Evolutionary conservation across 2,888 invertebrate species (phyloP).

Genomic region (Agonopterix heracliana): DNA sequence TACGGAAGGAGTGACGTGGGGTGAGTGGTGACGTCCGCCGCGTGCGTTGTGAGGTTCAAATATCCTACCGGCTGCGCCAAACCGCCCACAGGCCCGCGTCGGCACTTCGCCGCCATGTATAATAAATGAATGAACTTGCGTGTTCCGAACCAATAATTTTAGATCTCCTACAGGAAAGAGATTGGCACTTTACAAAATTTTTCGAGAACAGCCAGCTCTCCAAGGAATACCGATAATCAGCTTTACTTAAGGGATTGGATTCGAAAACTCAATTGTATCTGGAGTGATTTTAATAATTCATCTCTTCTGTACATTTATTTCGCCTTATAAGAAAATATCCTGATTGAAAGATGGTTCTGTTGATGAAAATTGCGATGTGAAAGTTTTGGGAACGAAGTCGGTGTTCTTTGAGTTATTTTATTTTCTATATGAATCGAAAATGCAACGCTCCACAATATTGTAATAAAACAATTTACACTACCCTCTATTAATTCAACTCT

Average conservation of each 20-base stretch:
- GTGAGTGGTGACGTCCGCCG: not conserved
- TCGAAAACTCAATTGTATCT: conserved; percentile 66
- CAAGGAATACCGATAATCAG: conserved; percentile 66
- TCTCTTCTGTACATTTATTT: conserved; percentile 48
- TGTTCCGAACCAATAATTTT: conserved; percentile 55
- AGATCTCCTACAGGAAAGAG: conserved; percentile 44
- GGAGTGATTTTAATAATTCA: conserved; percentile 73
- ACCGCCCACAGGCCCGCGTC: not conserved
- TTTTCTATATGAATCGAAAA: too few species aligned
- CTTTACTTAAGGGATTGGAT: conserved; percentile 74
- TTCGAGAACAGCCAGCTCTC: conserved; percentile 47
- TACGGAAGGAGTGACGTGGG: conserved; percentile 21
- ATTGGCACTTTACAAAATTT: conserved; percentile 68
- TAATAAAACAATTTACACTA: too few species aligned
- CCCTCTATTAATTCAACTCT: too few species aligned
- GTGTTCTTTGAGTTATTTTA: not conserved
- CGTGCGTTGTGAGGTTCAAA: not conserved
- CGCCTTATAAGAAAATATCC: conserved; percentile 38
- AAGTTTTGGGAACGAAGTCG: not conserved
- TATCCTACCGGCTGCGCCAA: not conserved
- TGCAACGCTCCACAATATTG: too few species aligned
- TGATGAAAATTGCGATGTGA: not conserved
- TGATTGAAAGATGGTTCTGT: conserved; percentile 33
- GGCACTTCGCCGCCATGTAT: conserved; percentile 31
- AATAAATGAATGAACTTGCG: conserved; percentile 55